phyloP scores from a whole-genome alignment of 2,797 vertebrate genomes.

The Gadopsis marmoratus region DNA sequence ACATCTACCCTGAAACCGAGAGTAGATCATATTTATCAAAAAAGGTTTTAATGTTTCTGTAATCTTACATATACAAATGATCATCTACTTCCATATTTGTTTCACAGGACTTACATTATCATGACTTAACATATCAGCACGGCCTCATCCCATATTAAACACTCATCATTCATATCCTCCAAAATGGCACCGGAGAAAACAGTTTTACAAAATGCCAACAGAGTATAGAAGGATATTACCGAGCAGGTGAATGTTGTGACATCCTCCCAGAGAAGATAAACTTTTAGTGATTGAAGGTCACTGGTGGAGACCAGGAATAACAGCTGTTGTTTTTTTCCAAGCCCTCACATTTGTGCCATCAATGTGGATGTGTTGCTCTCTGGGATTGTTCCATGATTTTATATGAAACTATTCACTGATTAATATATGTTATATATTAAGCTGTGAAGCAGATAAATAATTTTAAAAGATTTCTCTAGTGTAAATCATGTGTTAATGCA shows the following conservation, averaged over 20 bases:
- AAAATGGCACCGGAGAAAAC: background rate
- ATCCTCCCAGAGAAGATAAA: background rate
- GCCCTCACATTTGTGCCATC: background rate
- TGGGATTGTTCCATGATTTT: background rate
- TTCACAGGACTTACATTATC: background rate
- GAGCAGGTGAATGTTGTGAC: background rate
- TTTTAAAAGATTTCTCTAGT: background rate
- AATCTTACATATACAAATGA: slow-evolving; percentile 2
- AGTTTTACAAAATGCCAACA: background rate
- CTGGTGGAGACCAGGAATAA: background rate
- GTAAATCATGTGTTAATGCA: background rate
- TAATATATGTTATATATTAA: background rate
- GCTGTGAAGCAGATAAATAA: background rate
- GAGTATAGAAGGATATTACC: background rate
- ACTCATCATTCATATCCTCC: background rate
- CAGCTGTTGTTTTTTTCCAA: too few species aligned
- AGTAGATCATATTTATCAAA: background rate
- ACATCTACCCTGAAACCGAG: background rate
- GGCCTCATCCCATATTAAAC: background rate
- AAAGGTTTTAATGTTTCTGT: background rate
- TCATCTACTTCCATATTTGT: background rate
- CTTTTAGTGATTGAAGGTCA: background rate
- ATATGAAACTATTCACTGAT: background rate
- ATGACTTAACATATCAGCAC: background rate
- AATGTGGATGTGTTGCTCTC: background rate